Conservation (phyloP, 2,113 vertebrate genomes). For the Istiophorus platypterus region DNA sequence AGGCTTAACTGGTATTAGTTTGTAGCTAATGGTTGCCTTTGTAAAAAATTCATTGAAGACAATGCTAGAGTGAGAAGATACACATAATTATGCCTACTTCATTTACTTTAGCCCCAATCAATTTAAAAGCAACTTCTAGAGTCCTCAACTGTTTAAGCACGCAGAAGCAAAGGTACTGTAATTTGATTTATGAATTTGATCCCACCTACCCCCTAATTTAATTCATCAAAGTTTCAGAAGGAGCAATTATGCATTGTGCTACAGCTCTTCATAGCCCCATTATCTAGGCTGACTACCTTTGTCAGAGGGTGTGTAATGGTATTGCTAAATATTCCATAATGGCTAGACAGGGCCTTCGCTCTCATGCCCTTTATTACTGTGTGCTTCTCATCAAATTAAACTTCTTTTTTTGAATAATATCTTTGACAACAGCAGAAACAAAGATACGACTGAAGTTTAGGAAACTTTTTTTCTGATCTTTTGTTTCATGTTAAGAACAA, state of each 20-base stretch:
- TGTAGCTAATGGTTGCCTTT: conserved; percentile 88
- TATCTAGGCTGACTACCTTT: conserved; percentile 79
- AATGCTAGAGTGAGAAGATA: conserved; percentile 84
- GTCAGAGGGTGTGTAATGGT: conserved; percentile 80
- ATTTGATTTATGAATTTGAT: conserved; percentile 89
- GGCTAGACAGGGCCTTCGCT: conserved; percentile 58
- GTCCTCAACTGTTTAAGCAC: conserved; percentile 71
- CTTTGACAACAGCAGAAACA: conserved; percentile 65
- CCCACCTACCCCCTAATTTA: conserved; percentile 84
- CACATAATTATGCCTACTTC: conserved; percentile 84
- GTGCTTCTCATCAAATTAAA: conserved; percentile 68
- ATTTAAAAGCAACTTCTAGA: conserved; percentile 74
- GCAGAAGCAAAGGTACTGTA: conserved; percentile 81
- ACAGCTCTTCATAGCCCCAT: conserved; percentile 76
- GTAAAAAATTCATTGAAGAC: conserved; percentile 90
- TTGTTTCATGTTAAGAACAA: conserved; percentile 61
- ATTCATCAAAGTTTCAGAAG: conserved; percentile 87
- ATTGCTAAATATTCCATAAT: conserved; percentile 83
- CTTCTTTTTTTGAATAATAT: conserved; percentile 66
- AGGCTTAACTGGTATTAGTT: conserved; percentile 88
- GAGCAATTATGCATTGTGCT: conserved; percentile 84
- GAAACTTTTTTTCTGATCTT: conserved; percentile 29
- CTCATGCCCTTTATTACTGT: conserved; percentile 66
- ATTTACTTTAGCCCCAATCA: conserved; percentile 77
- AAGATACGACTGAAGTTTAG: conserved; percentile 54